Evolutionary conservation across 2,113 vertebrate species (phyloP).

Genomic region (Stomatorhinus ivindoensis): DNA sequence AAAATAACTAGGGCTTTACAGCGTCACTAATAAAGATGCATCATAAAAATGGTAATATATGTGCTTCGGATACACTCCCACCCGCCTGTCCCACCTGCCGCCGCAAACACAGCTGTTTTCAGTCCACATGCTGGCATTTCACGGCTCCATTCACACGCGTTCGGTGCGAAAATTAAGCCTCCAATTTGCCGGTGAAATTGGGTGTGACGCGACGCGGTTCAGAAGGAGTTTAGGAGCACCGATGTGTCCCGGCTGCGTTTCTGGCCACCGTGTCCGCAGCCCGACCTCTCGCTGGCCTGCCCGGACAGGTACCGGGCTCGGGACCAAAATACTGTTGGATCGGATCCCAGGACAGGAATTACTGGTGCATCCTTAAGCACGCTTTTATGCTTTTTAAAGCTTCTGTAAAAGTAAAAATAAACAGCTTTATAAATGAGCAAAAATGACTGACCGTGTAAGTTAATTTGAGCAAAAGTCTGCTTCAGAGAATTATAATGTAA

Average conservation of each 20-base stretch:
- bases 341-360: neutral
- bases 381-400: neutral
- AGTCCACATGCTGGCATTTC: neutral
- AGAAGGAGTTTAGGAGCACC: neutral
- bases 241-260: neutral
- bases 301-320: neutral
- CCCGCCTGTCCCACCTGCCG: neutral
- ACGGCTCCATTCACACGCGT: neutral
- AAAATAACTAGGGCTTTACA: neutral
- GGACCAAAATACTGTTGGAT: neutral
- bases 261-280: neutral
- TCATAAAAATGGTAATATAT: conserved; percentile 7
- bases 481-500: neutral
- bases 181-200: conserved; percentile 18
- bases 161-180: neutral
- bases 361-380: neutral
- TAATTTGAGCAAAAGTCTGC: neutral
- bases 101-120: conserved; percentile 1
- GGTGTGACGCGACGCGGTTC: neutral
- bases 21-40: neutral
- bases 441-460: neutral
- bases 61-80: neutral
- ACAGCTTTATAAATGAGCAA: neutral
- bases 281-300: neutral
- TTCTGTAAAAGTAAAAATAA: neutral